These are phyloP conservation scores for Parasteatoda lunata DNA, from an alignment of 2,888 invertebrate genomes.

Conservation along the genomic window DNA sequence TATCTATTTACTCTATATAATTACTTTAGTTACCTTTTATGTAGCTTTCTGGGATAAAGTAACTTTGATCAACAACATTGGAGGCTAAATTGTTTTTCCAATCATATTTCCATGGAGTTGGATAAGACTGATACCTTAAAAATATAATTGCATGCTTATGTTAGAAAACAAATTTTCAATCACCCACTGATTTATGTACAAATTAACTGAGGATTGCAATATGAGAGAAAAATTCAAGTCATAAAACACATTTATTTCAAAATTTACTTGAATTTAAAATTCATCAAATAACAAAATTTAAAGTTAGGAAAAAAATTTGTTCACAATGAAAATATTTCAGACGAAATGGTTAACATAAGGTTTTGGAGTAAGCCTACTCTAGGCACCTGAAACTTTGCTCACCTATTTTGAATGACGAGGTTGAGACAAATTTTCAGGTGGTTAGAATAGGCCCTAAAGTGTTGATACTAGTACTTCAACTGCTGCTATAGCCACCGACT, in stretches of 20 bases:
- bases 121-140: constrained; percentile 29
- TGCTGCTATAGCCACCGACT: too few relatives aligned
- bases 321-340: background rate
- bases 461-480: too few relatives aligned
- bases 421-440: constrained; percentile 75
- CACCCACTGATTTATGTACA: too few relatives aligned
- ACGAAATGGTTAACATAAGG: background rate
- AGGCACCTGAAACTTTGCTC: constrained; percentile 76
- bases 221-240: background rate
- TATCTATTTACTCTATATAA: background rate
- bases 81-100: constrained; percentile 10
- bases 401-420: constrained; percentile 73
- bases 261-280: background rate
- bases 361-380: constrained; percentile 58
- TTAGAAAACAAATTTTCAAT: background rate
- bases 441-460: constrained; percentile 34
- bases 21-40: constrained; percentile 30
- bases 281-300: background rate
- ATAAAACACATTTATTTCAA: background rate
- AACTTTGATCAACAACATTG: constrained; percentile 15
- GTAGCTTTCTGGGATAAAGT: constrained; percentile 25
- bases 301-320: background rate
- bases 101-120: constrained; percentile 26
- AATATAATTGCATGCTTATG: background rate
- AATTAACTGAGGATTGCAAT: background rate